Percentiles rank a stretch among this genome's conserved stretches.
Conservation (phyloP, 2,888 invertebrate genomes). For the Silvanus unidentatus region DNA sequence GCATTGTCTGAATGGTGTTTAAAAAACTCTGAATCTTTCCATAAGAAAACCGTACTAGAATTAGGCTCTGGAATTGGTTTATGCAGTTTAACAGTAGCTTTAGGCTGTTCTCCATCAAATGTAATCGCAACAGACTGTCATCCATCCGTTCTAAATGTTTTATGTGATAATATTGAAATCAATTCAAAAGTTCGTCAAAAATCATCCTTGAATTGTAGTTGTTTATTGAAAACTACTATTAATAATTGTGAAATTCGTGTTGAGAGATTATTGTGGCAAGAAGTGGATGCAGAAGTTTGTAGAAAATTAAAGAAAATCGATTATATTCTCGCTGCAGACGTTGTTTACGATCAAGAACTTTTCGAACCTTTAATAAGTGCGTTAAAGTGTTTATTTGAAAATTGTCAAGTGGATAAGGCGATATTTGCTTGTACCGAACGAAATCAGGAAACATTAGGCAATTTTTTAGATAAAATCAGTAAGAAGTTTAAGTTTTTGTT, state of each 20-base stretch:
- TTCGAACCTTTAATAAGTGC: slow-evolving; percentile 48
- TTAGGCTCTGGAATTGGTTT: slow-evolving; percentile 74
- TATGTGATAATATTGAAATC: slow-evolving; percentile 57
- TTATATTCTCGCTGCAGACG: slow-evolving; percentile 55
- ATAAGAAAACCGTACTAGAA: slow-evolving; percentile 59
- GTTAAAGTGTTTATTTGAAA: slow-evolving; percentile 44
- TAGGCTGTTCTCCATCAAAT: slow-evolving; percentile 50
- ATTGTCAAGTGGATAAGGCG: slow-evolving; percentile 40
- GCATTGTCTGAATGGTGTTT: slow-evolving; percentile 67
- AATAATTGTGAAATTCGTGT: slow-evolving; percentile 25
- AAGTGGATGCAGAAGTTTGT: slow-evolving; percentile 39
- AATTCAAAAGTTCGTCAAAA: slow-evolving; percentile 42
- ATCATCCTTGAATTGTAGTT: slow-evolving; percentile 6
- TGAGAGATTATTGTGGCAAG: slow-evolving; percentile 50
- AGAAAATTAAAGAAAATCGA: slow-evolving; percentile 40
- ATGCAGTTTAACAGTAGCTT: slow-evolving; percentile 58
- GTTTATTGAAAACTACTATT: slow-evolving; percentile 6
- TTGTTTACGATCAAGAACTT: slow-evolving; percentile 54
- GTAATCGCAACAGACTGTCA: slow-evolving; percentile 68
- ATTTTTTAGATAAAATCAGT: slow-evolving; percentile 47
- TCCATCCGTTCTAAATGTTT: slow-evolving; percentile 55
- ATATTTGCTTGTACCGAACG: slow-evolving; percentile 58
- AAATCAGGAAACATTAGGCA: slow-evolving; percentile 56
- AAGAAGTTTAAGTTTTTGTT: slow-evolving; percentile 10
- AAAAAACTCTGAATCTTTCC: slow-evolving; percentile 49